Conservation (phyloP, 2,888 invertebrate genomes). For the Meiosimyza platycephala region DNA sequence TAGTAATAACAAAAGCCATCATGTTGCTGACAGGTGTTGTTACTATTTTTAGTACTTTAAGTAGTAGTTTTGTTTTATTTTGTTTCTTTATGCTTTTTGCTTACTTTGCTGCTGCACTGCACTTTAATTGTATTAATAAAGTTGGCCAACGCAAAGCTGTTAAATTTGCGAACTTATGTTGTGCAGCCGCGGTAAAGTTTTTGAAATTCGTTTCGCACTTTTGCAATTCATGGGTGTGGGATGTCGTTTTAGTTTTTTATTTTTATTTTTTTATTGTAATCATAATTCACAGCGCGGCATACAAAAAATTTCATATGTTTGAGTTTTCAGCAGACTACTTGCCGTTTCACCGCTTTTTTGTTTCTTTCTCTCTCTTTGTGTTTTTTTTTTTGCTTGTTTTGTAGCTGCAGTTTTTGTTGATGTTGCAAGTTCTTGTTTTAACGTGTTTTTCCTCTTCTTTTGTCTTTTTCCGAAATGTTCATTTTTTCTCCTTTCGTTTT, state of each 20-base stretch:
- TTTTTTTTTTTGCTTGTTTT: neutral
- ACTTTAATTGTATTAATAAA: conserved; percentile 22
- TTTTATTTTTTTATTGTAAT: neutral
- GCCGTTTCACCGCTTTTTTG: conserved; percentile 15
- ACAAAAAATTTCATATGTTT: conserved; percentile 2
- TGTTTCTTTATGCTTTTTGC: no score
- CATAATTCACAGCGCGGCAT: conserved; percentile 3
- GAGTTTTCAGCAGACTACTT: conserved; percentile 21
- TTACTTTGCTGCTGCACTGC: neutral
- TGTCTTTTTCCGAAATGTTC: neutral
- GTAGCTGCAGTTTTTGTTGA: conserved; percentile 8
- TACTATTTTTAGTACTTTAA: no score
- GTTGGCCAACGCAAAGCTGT: conserved; percentile 14
- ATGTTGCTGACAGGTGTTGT: neutral
- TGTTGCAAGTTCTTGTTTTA: conserved; percentile 3
- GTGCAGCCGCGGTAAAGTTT: neutral
- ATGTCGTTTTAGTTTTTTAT: no score
- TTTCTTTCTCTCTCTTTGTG: neutral
- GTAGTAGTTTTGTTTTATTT: no score
- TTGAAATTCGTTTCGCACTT: neutral
- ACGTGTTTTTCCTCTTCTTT: neutral
- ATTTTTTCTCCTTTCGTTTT: neutral
- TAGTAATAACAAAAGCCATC: neutral
- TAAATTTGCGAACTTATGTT: conserved; percentile 17
- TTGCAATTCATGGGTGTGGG: no score